phyloP scores from a whole-genome alignment of 2,113 vertebrate genomes.

The Collichthys lucidus region DNA sequence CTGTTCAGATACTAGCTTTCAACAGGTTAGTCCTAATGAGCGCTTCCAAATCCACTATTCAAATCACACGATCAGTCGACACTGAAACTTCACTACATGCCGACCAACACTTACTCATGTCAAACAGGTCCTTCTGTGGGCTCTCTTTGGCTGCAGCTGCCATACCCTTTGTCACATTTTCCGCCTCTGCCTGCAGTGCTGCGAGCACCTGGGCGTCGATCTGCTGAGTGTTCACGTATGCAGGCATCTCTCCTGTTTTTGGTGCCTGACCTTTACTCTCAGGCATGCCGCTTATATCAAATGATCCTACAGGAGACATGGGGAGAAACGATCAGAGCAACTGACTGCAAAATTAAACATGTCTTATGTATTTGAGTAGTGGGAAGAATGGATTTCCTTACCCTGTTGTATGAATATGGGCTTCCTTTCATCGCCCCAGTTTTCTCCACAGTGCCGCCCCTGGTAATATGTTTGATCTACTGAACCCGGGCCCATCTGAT shows the following conservation, averaged over 20 bases:
- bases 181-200: slow-evolving; percentile 84
- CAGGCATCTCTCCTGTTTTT: slow-evolving; percentile 83
- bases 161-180: slow-evolving; percentile 77
- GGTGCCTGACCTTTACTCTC: slow-evolving; percentile 84
- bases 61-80: background rate
- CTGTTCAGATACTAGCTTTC: background rate
- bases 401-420: slow-evolving; percentile 86
- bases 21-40: background rate
- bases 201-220: slow-evolving; percentile 86
- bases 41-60: background rate
- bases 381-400: slow-evolving; percentile 58
- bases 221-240: slow-evolving; percentile 93
- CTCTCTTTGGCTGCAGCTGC: slow-evolving; percentile 84
- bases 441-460: slow-evolving; percentile 87
- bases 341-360: background rate
- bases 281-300: slow-evolving; percentile 85
- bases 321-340: slow-evolving; percentile 21
- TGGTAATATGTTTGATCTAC: slow-evolving; percentile 96
- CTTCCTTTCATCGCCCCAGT: slow-evolving; percentile 86
- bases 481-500: slow-evolving; percentile 83
- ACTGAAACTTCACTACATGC: background rate
- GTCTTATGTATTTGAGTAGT: background rate
- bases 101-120: slow-evolving; percentile 92
- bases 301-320: slow-evolving; percentile 82
- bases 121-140: slow-evolving; percentile 93